Base-by-base conservation (phyloP, 2,797 vertebrate species). In the Danio choprae region DNA sequence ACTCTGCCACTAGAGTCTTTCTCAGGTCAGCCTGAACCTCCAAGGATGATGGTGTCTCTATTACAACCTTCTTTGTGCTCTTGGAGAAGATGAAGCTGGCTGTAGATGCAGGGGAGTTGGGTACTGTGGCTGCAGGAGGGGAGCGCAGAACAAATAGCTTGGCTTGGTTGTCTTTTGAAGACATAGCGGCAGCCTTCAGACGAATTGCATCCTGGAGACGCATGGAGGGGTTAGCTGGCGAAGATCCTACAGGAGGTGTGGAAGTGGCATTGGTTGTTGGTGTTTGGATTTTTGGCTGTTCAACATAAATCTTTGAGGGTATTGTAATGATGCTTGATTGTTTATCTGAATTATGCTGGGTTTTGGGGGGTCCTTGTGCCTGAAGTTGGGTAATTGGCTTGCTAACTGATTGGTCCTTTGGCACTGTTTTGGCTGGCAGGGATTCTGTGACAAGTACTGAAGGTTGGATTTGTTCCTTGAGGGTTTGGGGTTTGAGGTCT, bases 51-150 rank as follows among this genome's bases (percentile, higher is more conserved):
- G 92, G 86, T 2, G 93, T 91, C 74, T 97, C 96, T 1, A 95
- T 90, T 77, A 94, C 93, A 85, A 95, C 85, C 86, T 91, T 97
- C 88, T 90, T 96, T 79, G 94, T 88, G 89, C 93, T 96, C 89
- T 96, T 98, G 80, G 97, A 94, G 67, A 98, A 99, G 89, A 98
- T 95, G 83, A 99, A 99, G 89, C 96, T 99, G 84, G 97, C 97
- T 0, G 92, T 97, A 74, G 94, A 95, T 69, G 95, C 92, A 0
- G 97, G 92, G 0, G 97, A 97, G 79, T 91, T 95, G 56, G 74
- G 86, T 44, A 88, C 41, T 50, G 88, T 88, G 29, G 91, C 89
- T 11, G 90, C 89, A 2, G 81, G 81, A 16, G 90, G 90, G 0
- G 92, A 87, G 20, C 86, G 87, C 68, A 91, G 16, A 75, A 89